A percentile compares a stretch with the other conserved stretches of the same genome.
These are phyloP conservation scores for Stegodyphus mimosarum DNA, from an alignment of 1,140 invertebrate species.

Conservation along the genomic window DNA sequence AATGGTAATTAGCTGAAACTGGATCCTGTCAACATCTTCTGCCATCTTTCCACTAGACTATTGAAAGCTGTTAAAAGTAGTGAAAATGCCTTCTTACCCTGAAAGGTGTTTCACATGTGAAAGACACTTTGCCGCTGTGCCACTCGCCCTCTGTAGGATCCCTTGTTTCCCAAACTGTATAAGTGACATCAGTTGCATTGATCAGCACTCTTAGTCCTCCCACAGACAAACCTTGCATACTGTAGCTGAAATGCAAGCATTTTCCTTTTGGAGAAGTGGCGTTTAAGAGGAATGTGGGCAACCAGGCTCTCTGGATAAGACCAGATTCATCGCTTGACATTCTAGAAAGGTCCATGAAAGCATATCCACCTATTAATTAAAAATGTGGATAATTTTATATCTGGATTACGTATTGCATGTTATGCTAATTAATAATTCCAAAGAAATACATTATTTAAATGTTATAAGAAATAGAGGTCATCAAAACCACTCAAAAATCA, in stretches of 20 bases:
- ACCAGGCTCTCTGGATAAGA: conserved; percentile 37
- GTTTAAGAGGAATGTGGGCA: conserved; percentile 26
- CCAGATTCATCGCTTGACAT: conserved; percentile 41
- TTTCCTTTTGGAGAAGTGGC: conserved; percentile 48
- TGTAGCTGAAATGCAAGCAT: conserved; percentile 57
- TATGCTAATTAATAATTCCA: neutral
- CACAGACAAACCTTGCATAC: conserved; percentile 25
- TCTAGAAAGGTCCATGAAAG: conserved; percentile 57
- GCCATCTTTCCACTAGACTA: too few relatives aligned
- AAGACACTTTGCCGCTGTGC: conserved; percentile 41
- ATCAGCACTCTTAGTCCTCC: conserved; percentile 43
- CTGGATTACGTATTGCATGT: too few relatives aligned
- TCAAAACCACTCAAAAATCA: too few relatives aligned
- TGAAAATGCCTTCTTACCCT: conserved; percentile 15
- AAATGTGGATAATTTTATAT: too few relatives aligned
- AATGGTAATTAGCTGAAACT: too few relatives aligned
- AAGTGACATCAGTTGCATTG: conserved; percentile 47
- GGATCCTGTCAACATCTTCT: too few relatives aligned
- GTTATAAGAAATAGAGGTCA: too few relatives aligned
- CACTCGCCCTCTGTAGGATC: conserved; percentile 58
- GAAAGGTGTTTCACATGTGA: conserved; percentile 46
- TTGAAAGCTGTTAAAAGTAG: too few relatives aligned
- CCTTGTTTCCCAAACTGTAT: conserved; percentile 47
- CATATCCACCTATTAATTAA: conserved; percentile 41
- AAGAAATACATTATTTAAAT: neutral